A percentile compares a stretch with the other conserved stretches of the same genome.
These are phyloP conservation scores for Loripinus fragilis DNA, from an alignment of 2,888 invertebrate genomes.

Conservation along the genomic window DNA sequence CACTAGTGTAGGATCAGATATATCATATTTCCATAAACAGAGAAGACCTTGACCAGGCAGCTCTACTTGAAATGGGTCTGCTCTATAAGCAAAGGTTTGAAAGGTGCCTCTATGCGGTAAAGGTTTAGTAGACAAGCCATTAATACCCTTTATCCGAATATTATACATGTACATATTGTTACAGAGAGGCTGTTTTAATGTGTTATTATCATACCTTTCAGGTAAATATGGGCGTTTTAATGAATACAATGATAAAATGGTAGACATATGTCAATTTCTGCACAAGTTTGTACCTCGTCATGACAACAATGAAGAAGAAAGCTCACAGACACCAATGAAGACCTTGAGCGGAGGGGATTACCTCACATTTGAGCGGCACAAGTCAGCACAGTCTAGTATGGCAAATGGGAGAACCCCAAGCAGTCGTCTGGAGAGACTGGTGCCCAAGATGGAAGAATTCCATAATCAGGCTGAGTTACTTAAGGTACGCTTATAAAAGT, in stretches of 20 bases:
- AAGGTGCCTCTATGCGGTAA: too few relatives aligned
- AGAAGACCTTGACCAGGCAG: too few relatives aligned
- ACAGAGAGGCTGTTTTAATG: too few relatives aligned
- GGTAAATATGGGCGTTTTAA: slow-evolving; percentile 38
- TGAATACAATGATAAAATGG: slow-evolving; percentile 43
- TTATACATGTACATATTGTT: too few relatives aligned
- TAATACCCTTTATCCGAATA: too few relatives aligned
- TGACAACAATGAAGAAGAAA: slow-evolving; percentile 21
- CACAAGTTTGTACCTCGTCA: slow-evolving; percentile 41
- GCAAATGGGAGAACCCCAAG: slow-evolving; percentile 36
- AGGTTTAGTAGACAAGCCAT: too few relatives aligned
- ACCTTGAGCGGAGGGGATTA: slow-evolving; percentile 39
- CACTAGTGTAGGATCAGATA: too few relatives aligned
- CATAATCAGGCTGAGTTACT: slow-evolving; percentile 42
- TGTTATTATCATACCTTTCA: too few relatives aligned
- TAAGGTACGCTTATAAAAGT: too few relatives aligned
- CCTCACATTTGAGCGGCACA: slow-evolving; percentile 32
- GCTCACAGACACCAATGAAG: slow-evolving; percentile 22
- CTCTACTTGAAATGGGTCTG: too few relatives aligned
- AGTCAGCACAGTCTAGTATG: slow-evolving; percentile 24
- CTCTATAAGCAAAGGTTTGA: too few relatives aligned
- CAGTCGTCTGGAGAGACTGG: slow-evolving; percentile 38
- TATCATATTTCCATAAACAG: too few relatives aligned
- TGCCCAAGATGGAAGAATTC: slow-evolving; percentile 47
- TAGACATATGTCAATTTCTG: slow-evolving; percentile 35